Conservation (phyloP, 2,888 invertebrate genomes). For the Drosophila antonietae region DNA sequence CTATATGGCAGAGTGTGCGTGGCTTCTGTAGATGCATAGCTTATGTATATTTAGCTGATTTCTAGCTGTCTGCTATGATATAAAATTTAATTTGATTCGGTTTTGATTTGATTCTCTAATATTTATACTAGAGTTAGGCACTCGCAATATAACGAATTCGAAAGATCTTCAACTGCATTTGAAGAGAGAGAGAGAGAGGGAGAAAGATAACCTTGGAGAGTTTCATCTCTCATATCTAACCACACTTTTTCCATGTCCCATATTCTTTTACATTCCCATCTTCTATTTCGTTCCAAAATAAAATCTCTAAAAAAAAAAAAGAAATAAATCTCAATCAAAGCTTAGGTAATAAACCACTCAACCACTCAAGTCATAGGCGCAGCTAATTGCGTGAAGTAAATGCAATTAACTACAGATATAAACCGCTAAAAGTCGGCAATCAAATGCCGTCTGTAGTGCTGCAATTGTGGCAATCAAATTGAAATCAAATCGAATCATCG, state of each 20-base stretch:
- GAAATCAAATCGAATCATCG: slow-evolving; percentile 37
- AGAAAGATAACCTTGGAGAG: too few relatives aligned
- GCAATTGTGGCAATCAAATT: slow-evolving; percentile 29
- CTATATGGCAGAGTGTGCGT: background rate
- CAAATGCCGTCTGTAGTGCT: slow-evolving; percentile 31
- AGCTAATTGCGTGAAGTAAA: background rate
- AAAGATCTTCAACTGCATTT: background rate
- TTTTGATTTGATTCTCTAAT: too few relatives aligned
- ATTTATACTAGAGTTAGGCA: too few relatives aligned
- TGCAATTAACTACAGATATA: background rate
- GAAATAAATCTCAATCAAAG: background rate
- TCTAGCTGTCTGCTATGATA: background rate
- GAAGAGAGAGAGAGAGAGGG: too few relatives aligned
- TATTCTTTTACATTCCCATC: background rate
- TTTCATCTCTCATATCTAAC: background rate
- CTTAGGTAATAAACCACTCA: background rate
- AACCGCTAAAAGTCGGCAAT: background rate
- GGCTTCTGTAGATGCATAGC: too few relatives aligned
- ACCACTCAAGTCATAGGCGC: background rate
- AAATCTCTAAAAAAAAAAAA: background rate
- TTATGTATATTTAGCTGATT: background rate
- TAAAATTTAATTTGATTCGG: too few relatives aligned
- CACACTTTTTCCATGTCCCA: background rate
- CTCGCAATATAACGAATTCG: background rate
- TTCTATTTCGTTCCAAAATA: background rate